Evolutionary conservation across 2,888 invertebrate genomes (phyloP), one percentile per base, ranked within the genome.

Genomic region (Xestoiulus laeticollis): DNA sequence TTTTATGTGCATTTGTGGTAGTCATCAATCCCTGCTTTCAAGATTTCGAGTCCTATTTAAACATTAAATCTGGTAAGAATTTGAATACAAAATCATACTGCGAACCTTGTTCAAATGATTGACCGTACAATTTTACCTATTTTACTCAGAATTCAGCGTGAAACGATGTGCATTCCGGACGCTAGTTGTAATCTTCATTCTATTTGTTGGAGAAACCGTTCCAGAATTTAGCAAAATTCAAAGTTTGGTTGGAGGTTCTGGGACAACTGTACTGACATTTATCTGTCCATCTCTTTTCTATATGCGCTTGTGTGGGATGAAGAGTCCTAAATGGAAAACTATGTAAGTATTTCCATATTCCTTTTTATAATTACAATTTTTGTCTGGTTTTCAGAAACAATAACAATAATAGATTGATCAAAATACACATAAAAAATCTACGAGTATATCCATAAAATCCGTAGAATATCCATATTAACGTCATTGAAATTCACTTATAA

Each of bases 11-110:
- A 32, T 95, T 95, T 91, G 92, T 95, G 89, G 95, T 96, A 90
- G 93, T 95, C 89, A 93, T 95, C 89, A 95, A 95, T 92, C 95
- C 95, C 0, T 94, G 95, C 59, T 94, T 94, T 90, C 95, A 95
- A 91, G 95, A 95, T 90, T 90, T 95, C 88, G 96, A 96, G 91
- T 94, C 95, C 90, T 92, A 94, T 1, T 93, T 95, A 90, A 93
- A 93, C 87, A 93, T 95, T 6, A 94, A 95, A 4, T 93, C 93
- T 90, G 92, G 95, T 95, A 91, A 91, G 92, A 33, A 16, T 12
- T 59, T 82, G 38, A 33, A 14, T 6, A 8, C 22, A 38, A 16
- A 85, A 85, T 78, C 22, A 12, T 85, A 22, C 16, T 85, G 85
- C 8, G 4, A n/a, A 84, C n/a, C 1, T 14, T 84, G 8, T 10